Conservation (phyloP, 2,888 invertebrate genomes). For the Heliconius sara region DNA sequence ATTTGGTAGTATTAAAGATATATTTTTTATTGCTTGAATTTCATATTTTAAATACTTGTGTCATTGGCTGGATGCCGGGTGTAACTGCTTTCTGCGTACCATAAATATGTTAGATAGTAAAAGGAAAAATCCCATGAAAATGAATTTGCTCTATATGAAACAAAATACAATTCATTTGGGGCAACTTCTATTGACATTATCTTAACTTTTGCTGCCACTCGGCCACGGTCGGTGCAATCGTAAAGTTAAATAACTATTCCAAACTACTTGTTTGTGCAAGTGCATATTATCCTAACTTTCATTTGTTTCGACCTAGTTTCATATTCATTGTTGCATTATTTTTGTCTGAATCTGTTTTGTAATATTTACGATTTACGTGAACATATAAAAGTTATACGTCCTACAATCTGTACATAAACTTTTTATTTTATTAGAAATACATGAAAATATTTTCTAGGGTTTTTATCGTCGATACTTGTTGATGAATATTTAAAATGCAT, state of each 20-base stretch:
- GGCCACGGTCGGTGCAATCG: neutral
- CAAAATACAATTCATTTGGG: neutral
- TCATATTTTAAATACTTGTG: neutral
- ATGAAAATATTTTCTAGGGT: neutral
- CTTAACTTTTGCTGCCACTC: neutral
- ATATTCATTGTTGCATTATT: neutral
- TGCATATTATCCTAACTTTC: conserved; percentile 5
- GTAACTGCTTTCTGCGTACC: too few relatives aligned
- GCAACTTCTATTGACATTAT: conserved; percentile 6
- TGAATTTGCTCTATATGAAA: neutral
- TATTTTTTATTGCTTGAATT: neutral
- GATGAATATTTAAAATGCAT: conserved; percentile 26
- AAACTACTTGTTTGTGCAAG: conserved; percentile 18
- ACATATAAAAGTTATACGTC: neutral
- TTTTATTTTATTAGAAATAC: neutral
- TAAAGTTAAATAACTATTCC: conserved; percentile 21
- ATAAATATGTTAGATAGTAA: neutral
- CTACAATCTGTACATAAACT: neutral
- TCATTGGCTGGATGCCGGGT: too few relatives aligned
- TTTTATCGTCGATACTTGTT: conserved; percentile 5
- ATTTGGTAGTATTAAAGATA: neutral
- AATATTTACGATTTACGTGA: neutral
- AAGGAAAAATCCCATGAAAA: neutral
- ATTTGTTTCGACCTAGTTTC: neutral
- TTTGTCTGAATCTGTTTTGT: neutral